A percentile compares a stretch with the other conserved stretches of the same genome.
Conservation (phyloP, 2,888 invertebrate species). For the Auanema freiburgensis region DNA sequence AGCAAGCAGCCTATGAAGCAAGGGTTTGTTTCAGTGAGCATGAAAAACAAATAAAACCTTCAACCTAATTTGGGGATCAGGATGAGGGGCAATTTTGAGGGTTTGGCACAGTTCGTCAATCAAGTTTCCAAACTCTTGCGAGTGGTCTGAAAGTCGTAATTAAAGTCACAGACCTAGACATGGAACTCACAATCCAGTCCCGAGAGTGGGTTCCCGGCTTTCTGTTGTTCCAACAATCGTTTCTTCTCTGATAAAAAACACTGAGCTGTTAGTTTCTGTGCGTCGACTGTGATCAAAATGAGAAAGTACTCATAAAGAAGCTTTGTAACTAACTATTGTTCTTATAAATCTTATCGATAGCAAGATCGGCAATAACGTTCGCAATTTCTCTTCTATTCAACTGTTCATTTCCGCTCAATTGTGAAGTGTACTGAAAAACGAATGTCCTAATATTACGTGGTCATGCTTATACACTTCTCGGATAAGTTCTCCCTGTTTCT, state of each 20-base stretch:
- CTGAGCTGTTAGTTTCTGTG: conserved; percentile 11
- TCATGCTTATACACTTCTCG: conserved; percentile 17
- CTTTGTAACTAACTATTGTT: conserved; percentile 22
- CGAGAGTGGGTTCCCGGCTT: background rate
- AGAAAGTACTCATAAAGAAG: background rate
- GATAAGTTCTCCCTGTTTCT: conserved; percentile 25
- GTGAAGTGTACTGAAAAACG: conserved; percentile 32
- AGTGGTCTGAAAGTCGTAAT: conserved; percentile 19
- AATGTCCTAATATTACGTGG: background rate
- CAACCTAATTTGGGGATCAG: conserved; percentile 17
- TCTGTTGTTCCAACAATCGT: background rate
- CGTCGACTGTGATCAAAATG: conserved; percentile 6
- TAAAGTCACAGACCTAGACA: background rate
- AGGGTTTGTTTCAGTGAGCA: background rate
- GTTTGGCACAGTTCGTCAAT: conserved; percentile 31
- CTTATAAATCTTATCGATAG: conserved; percentile 34
- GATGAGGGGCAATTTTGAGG: conserved; percentile 33
- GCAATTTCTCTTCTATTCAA: conserved; percentile 25
- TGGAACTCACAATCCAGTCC: conserved; percentile 1
- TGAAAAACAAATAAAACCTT: background rate
- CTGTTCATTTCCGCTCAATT: conserved; percentile 24
- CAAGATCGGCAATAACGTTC: conserved; percentile 34
- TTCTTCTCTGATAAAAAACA: conserved; percentile 2
- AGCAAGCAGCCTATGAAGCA: conserved; percentile 37
- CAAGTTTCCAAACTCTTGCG: conserved; percentile 26